phyloP scores from a whole-genome alignment of 1,140 invertebrate genomes.

The Scaptomyza graminum region DNA sequence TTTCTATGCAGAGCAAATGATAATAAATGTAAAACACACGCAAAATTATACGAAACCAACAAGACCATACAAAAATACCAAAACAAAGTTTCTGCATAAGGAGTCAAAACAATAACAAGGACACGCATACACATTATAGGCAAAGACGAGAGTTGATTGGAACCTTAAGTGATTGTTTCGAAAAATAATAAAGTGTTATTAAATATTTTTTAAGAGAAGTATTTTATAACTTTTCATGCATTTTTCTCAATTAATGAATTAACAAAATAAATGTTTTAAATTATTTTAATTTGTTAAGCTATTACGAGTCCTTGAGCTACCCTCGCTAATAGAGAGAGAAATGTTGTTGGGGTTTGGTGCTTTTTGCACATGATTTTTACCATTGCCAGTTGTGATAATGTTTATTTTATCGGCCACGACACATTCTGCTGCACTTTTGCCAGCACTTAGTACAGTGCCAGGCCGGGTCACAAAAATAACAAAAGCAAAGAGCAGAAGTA shows the following conservation, averaged over 20 bases:
- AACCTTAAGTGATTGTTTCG: neutral
- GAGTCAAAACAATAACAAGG: conserved; percentile 81
- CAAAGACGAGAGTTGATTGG: conserved; percentile 39
- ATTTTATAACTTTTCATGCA: no score
- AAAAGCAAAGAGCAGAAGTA: conserved; percentile 38
- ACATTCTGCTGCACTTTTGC: conserved; percentile 82
- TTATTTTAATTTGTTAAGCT: no score
- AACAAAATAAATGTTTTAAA: no score
- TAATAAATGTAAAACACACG: conserved; percentile 80
- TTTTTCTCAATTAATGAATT: no score
- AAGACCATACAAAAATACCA: conserved; percentile 68
- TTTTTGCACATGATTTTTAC: conserved; percentile 79
- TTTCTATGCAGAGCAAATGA: conserved; percentile 77
- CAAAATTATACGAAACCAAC: conserved; percentile 59
- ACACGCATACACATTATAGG: conserved; percentile 57
- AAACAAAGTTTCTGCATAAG: conserved; percentile 74
- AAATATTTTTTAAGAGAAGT: no score
- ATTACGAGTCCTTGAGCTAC: conserved; percentile 11
- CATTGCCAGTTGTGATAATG: conserved; percentile 81
- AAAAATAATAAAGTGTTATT: no score
- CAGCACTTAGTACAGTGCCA: conserved; percentile 73
- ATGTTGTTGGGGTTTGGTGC: conserved; percentile 54
- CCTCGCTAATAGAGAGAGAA: conserved; percentile 39
- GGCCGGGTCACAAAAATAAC: conserved; percentile 67
- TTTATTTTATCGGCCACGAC: conserved; percentile 82